Conservation (phyloP, 2,113 vertebrate species). For the Ochotona curzoniae region DNA sequence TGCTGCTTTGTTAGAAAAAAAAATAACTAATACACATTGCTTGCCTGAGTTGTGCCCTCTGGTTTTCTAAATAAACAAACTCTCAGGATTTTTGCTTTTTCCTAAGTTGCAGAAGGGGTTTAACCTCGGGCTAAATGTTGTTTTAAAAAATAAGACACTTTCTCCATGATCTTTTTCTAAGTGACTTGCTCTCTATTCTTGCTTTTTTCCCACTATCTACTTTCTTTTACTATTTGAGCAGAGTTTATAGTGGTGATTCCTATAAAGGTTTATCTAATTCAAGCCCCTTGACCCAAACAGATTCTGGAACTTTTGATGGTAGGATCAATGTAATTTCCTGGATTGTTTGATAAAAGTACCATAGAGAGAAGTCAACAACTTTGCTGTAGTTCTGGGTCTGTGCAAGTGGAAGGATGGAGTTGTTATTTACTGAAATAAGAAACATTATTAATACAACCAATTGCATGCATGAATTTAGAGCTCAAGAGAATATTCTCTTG, state of each 20-base stretch:
- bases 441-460: background rate
- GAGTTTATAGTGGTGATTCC: background rate
- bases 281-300: background rate
- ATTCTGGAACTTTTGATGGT: background rate
- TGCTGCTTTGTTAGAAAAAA: background rate
- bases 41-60: conserved; percentile 5
- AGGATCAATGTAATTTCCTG: background rate
- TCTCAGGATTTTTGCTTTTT: background rate
- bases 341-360: background rate
- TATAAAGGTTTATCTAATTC: background rate
- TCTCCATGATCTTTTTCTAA: background rate
- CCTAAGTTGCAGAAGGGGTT: background rate
- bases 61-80: conserved; percentile 16
- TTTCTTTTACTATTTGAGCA: background rate
- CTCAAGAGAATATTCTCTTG: background rate
- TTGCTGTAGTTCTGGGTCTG: background rate
- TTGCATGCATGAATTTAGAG: background rate
- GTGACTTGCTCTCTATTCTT: background rate
- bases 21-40: background rate
- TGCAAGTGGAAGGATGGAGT: background rate
- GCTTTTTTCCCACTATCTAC: background rate
- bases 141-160: background rate
- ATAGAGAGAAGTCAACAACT: background rate
- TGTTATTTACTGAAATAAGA: background rate
- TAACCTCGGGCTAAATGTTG: background rate